Conservation (phyloP, 1,140 invertebrate genomes). For the Brachionus calyciflorus region DNA sequence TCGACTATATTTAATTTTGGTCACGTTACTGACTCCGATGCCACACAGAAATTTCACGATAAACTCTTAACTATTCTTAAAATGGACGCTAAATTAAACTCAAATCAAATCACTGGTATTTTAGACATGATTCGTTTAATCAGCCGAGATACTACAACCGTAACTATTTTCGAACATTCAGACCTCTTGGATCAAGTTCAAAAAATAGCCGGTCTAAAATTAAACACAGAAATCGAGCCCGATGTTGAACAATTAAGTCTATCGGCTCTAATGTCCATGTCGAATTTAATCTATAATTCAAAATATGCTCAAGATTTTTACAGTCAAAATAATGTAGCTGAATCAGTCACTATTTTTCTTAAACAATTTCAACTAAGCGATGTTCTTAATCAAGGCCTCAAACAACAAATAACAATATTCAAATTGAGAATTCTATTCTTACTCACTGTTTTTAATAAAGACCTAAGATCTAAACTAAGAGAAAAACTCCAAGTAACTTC, state of each 20-base stretch:
- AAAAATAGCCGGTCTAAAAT: background rate
- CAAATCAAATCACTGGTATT: background rate
- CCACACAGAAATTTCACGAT: no score
- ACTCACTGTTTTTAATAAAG: conserved; percentile 73
- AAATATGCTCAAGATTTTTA: conserved; percentile 42
- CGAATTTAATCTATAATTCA: conserved; percentile 44
- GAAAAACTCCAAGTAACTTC: conserved; percentile 75
- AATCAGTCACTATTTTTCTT: conserved; percentile 17
- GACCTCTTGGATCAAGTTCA: background rate
- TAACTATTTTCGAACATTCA: background rate
- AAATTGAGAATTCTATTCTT: conserved; percentile 84
- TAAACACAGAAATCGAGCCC: background rate
- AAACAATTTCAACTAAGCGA: conserved; percentile 18
- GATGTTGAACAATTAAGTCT: background rate
- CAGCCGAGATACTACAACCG: background rate
- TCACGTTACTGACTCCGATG: no score
- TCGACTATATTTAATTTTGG: no score
- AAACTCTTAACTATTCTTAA: no score
- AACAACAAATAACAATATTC: conserved; percentile 63
- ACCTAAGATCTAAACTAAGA: conserved; percentile 69
- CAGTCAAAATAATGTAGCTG: background rate
- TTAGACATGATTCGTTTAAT: conserved; percentile 24
- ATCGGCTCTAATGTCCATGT: conserved; percentile 23
- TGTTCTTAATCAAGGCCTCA: background rate
- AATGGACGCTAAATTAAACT: no score